A percentile compares a stretch with the other conserved stretches of the same genome.
phyloP scores from a whole-genome alignment of 2,113 vertebrate genomes.

The Morphnarchus princeps region DNA sequence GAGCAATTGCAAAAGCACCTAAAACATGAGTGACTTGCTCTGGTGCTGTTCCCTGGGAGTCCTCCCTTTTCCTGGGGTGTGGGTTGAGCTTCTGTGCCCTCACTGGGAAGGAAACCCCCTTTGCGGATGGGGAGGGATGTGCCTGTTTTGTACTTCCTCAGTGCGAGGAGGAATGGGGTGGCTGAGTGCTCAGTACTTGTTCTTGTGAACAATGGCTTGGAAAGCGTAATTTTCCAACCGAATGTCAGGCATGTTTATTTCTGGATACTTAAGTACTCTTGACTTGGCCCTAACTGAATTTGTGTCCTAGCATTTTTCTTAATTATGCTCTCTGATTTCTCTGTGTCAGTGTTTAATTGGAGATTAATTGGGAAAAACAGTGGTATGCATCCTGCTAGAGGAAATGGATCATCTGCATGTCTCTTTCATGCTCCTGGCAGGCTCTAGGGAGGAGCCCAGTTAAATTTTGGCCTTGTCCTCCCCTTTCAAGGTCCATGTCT shows the following conservation, averaged over 20 bases:
- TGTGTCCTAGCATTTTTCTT: slow-evolving; percentile 28
- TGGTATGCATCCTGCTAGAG: neutral
- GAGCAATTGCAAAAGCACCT: neutral
- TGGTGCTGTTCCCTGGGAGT: neutral
- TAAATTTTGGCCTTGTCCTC: neutral
- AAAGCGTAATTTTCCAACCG: neutral
- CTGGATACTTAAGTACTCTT: neutral
- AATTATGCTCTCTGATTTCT: slow-evolving; percentile 14
- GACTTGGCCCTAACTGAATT: neutral
- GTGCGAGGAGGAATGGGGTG: neutral
- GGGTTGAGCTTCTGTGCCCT: neutral
- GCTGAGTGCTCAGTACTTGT: neutral
- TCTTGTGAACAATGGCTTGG: neutral
- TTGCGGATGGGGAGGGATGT: neutral
- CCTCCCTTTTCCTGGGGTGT: neutral
- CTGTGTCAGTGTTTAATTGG: neutral
- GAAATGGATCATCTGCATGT: neutral
- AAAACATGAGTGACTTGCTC: accelerated
- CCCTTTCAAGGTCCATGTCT: neutral
- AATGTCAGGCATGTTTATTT: neutral
- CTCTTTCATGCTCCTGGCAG: neutral
- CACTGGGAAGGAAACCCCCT: neutral
- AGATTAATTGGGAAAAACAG: neutral
- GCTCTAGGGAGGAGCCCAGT: neutral
- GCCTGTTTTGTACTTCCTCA: neutral